Percentiles rank a stretch among this genome's conserved stretches.
These are phyloP conservation scores for Carduelis carduelis DNA, from an alignment of 2,797 vertebrate species.

Conservation along the genomic window DNA sequence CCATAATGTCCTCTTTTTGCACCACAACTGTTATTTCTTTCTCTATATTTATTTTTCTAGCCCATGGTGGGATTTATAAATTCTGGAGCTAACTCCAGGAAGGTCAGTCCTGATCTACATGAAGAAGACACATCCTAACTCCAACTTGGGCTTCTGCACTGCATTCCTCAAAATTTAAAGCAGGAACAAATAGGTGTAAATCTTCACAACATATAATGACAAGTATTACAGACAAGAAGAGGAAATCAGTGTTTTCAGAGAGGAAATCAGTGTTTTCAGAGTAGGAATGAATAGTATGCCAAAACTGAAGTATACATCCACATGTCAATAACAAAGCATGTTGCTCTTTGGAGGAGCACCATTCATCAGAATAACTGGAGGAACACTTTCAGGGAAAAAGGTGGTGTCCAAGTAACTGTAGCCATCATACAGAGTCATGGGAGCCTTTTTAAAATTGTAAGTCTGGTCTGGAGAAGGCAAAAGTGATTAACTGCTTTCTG, in stretches of 20 bases:
- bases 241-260: not conserved
- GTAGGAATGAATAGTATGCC: not conserved
- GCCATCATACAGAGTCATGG: not conserved
- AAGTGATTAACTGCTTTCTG: not conserved
- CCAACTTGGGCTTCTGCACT: not conserved
- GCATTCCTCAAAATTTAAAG: not conserved
- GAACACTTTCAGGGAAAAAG: not conserved
- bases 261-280: not conserved
- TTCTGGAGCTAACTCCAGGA: not conserved
- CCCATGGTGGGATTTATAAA: not conserved
- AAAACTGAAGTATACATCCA: not conserved
- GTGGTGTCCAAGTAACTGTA: not conserved
- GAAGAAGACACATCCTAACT: not conserved
- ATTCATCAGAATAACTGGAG: not conserved
- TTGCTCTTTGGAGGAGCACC: not conserved
- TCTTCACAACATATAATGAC: not conserved
- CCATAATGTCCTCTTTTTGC: not conserved
- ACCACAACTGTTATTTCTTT: not conserved
- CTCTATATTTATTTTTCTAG: not conserved
- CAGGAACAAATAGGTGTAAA: not conserved
- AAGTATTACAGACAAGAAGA: not conserved
- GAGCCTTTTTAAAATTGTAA: not conserved
- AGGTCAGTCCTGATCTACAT: not conserved
- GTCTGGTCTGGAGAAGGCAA: not conserved
- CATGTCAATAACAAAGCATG: not conserved